Evolutionary conservation across 2,888 invertebrate species (phyloP), one percentile per base, ranked within the genome.

Genomic region (Tupiocoris notatus): DNA sequence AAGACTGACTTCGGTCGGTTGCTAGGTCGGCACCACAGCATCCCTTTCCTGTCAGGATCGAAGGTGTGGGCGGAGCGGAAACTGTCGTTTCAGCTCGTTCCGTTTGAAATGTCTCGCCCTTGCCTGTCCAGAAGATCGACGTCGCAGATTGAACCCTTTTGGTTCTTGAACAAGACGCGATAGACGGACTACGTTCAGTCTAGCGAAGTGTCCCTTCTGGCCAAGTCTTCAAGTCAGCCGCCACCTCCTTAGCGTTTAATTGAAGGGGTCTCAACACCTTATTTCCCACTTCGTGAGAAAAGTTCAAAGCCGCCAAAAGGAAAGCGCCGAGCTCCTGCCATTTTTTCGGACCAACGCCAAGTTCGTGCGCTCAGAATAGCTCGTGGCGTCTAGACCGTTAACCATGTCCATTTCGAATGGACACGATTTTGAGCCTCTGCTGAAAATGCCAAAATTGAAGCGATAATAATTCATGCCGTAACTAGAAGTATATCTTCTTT

Each of bases 251-350:
- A 39, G 39, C 39, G 39, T 12, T 9, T 59, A 59, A 59, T 59
- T 59, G 59, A 17, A 20, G 59, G 59, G n/a, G 59, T n/a, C n/a
- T 59, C 59, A 59, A 59, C 59, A 59, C 59, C 59, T 59, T 59
- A 59, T 18, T 39, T 39, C 39, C 39, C 39, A 39, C 39, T 20
- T 59, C 59, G 59, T 59, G 59, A 59, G 59, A 59, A 59, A 59
- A 59, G 3, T 59, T 59, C 17, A 59, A n/a, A 7, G 54, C 54
- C 59, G 59, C 59, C 59, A 59, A 59, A 59, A n/a, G n/a, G n/a
- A n/a, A 20, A 59, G 7, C 59, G n/a, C 59, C 2, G 12, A 7
- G 39, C 39, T 7, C 12, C 39, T 12, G 39, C 39, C 39, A 39
- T 39, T 39, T 39, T 39, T 39, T 39, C 12, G 39, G 39, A 39